A percentile compares a stretch with the other conserved stretches of the same genome.
These are phyloP conservation scores for Trichechus manatus DNA, from an alignment of 2,113 vertebrate species.

Conservation along the genomic window DNA sequence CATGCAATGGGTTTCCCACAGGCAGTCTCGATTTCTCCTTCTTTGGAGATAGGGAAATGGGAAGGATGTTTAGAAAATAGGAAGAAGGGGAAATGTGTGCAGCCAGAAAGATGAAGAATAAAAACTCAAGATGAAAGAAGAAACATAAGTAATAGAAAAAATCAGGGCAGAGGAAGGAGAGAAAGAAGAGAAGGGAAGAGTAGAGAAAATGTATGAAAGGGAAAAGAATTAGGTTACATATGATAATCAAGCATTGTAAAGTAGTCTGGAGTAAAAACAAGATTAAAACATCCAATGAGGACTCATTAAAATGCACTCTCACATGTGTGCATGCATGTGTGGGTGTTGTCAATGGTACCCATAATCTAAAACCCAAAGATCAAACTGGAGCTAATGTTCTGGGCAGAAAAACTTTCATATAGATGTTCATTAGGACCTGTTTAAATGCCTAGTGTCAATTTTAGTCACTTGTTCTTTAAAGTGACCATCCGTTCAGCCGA, in stretches of 20 bases:
- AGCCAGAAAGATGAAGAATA: neutral
- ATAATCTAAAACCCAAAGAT: neutral
- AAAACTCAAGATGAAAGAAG: neutral
- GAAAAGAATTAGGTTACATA: neutral
- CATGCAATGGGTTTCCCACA: neutral
- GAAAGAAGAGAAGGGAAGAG: neutral
- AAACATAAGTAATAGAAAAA: neutral
- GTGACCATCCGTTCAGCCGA: neutral
- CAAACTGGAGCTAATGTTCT: neutral
- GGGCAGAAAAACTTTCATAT: neutral
- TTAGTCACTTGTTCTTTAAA: slow-evolving; percentile 26
- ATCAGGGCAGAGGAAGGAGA: neutral
- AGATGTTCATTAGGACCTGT: neutral
- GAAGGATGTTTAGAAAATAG: neutral
- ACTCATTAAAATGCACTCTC: neutral
- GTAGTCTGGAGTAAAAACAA: neutral
- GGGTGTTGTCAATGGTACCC: neutral
- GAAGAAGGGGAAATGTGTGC: neutral
- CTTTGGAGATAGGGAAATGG: neutral
- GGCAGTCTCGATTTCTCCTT: neutral
- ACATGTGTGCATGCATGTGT: neutral
- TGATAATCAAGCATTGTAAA: neutral
- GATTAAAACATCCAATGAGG: neutral
- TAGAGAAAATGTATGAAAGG: neutral
- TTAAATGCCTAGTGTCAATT: neutral